Evolutionary conservation across 1,140 invertebrate genomes (phyloP).

Genomic region (Temnothorax curvispinosus): DNA sequence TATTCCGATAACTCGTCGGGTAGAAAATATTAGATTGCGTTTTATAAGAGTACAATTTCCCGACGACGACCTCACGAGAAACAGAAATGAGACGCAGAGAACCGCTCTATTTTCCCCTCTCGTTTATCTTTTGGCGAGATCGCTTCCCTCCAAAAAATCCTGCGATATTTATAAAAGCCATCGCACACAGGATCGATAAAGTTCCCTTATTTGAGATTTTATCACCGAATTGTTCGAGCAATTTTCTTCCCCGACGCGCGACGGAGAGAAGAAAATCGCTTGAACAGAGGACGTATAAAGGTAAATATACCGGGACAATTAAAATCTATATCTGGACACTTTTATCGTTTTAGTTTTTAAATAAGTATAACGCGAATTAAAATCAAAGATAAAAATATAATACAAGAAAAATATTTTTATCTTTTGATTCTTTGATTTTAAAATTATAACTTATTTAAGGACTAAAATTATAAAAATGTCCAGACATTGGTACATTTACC

Average conservation of each 20-base stretch:
- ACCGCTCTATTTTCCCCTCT: not conserved
- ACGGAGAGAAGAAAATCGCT: too few relatives aligned
- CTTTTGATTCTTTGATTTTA: too few relatives aligned
- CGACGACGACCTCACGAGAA: not conserved
- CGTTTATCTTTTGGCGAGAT: not conserved
- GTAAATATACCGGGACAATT: too few relatives aligned
- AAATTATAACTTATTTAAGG: too few relatives aligned
- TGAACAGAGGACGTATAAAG: too few relatives aligned
- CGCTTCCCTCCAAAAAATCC: not conserved
- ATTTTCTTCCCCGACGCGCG: not conserved
- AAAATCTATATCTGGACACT: too few relatives aligned
- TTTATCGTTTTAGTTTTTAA: too few relatives aligned
- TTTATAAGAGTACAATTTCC: not conserved
- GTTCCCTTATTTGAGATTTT: not conserved
- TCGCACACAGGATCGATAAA: not conserved
- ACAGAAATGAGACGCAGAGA: not conserved
- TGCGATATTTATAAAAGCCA: not conserved
- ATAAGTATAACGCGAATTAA: too few relatives aligned
- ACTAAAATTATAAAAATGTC: too few relatives aligned
- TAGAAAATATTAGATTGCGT: not conserved
- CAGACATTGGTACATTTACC: too few relatives aligned
- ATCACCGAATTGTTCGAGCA: not conserved
- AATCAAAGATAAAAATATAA: too few relatives aligned
- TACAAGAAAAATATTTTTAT: too few relatives aligned
- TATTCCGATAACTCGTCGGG: not conserved